Base-by-base conservation (phyloP, 1,140 invertebrate species). In the Euura lappo region DNA sequence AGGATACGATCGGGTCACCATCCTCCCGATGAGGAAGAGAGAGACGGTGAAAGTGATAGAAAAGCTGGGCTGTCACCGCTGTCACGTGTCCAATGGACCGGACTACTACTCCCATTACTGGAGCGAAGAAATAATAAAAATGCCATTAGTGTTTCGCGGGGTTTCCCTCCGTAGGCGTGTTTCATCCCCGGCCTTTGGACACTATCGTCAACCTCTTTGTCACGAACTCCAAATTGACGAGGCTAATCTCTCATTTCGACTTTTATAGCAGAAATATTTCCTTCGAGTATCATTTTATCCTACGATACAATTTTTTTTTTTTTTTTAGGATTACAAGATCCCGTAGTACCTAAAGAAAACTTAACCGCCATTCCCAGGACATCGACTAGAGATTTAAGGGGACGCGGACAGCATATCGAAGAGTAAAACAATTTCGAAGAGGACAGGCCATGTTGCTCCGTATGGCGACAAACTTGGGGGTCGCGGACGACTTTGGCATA, bases 1-100 rank as follows among this genome's bases (percentile, higher is more conserved):
- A 69, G 72, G 75, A 78, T 79, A 79, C 75, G 73, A 66, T 65
- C 43, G 11, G 71, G 75, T 71, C 69, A 47, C 66, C 76, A 67
- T 74, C 71, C 68, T 72, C 13, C 66, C 73, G 71, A 71, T 70
- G 28, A 74, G 73, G 74, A 80, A 77, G 74, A 68, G 71, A 64
- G 60, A 8, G 74, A 71, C 66, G 74, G 65, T 73, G 71, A 74
- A 60, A 1, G 28, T 28, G 28, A 71, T 8, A 67, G 42, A 70
- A 84, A 81, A 74, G 73, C 69, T 66, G 28, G 46, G 72, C 81
- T 84, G 86, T 85, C 84, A 79, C 67, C 69, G 71, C 76, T 81
- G 84, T 86, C 85, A 86, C 76, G 74, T 70, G 81, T 82, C 84
- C 85, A 87, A 88, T 86, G 85, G 84, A 86, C 83, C 84, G 82